These are phyloP conservation scores for Ceuthmochares aereus DNA, from an alignment of 2,113 vertebrate species.

Conservation along the genomic window DNA sequence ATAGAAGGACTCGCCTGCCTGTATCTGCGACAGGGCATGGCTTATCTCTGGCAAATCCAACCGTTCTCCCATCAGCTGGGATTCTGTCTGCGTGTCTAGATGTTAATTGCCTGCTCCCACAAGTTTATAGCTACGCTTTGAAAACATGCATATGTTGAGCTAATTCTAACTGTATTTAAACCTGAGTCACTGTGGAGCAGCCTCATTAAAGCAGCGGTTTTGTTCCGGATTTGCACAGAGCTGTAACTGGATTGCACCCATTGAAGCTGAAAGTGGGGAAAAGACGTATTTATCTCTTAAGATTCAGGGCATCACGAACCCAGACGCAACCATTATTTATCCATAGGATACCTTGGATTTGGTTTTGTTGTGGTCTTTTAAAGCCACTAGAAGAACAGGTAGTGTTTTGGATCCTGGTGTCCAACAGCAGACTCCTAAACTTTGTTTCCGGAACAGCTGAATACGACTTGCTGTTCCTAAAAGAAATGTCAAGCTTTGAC, in stretches of 20 bases:
- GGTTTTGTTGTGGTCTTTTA: neutral
- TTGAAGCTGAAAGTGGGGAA: neutral
- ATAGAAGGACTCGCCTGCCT: neutral
- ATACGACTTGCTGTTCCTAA: neutral
- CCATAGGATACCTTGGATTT: neutral
- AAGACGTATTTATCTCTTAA: neutral
- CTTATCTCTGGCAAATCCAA: neutral
- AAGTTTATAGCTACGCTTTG: neutral
- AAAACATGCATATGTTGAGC: neutral
- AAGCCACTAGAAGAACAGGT: neutral
- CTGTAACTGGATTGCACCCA: neutral
- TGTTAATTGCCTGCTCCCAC: neutral
- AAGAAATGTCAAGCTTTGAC: neutral
- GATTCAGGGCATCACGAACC: neutral
- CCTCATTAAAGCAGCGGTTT: neutral
- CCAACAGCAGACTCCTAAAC: neutral
- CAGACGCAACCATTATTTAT: neutral
- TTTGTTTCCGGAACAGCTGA: neutral
- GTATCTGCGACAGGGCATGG: neutral
- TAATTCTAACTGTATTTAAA: neutral
- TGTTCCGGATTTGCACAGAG: neutral
- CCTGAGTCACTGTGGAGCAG: neutral
- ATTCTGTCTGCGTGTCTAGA: neutral
- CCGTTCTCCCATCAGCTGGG: neutral
- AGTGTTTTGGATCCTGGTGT: neutral